Conservation (phyloP, 2,113 vertebrate genomes). For the Talpa occidentalis region DNA sequence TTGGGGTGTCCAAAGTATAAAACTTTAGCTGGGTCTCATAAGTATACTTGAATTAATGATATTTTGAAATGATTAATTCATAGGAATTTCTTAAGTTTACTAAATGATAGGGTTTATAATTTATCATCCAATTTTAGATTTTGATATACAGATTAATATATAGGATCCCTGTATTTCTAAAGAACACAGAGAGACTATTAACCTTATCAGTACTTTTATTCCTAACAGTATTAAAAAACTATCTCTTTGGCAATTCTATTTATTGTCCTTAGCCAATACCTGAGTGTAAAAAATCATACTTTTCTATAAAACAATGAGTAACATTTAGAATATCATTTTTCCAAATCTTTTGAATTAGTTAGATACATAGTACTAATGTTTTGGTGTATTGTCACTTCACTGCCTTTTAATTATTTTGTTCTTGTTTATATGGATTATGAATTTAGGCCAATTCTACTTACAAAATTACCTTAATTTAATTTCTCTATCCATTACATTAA, state of each 20-base stretch:
- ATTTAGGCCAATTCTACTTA: neutral
- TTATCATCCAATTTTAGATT: constrained; percentile 28
- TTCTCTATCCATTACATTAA: neutral
- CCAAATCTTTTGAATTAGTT: neutral
- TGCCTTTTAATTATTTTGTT: neutral
- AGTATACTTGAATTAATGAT: neutral
- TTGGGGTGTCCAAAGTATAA: neutral
- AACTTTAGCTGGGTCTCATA: neutral
- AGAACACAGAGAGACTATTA: neutral
- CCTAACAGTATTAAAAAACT: neutral
- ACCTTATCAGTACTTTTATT: neutral
- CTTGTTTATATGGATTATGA: neutral
- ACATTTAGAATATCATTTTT: neutral
- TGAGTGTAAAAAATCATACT: neutral
- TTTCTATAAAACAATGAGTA: neutral
- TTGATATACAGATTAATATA: neutral
- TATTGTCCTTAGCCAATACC: neutral
- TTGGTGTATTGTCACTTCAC: neutral
- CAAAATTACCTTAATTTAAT: neutral
- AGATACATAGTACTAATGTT: neutral
- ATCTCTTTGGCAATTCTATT: neutral
- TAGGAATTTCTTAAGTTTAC: constrained; percentile 13
- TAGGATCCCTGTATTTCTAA: neutral
- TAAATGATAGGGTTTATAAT: neutral
- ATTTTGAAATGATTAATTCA: neutral